phyloP scores from a whole-genome alignment of 2,113 vertebrate species.

The Archocentrus centrarchus region DNA sequence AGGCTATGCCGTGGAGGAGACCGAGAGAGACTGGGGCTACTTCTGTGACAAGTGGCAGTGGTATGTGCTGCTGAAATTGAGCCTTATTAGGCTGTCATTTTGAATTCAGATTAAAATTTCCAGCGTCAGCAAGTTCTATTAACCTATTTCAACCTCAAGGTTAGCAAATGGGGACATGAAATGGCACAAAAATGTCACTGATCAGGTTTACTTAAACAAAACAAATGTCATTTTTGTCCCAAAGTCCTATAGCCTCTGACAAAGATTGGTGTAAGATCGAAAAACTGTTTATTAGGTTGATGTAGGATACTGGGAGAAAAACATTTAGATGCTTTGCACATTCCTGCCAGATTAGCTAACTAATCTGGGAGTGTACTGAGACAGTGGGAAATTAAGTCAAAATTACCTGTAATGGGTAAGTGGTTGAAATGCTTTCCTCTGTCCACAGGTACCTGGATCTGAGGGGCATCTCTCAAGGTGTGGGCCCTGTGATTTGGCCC shows the following conservation, averaged over 20 bases:
- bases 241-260: background rate
- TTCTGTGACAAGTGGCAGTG: conserved; percentile 84
- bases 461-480: conserved; percentile 78
- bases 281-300: background rate
- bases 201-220: background rate
- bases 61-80: conserved; percentile 59
- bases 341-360: background rate
- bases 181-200: conserved; percentile 7
- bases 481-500: conserved; percentile 75
- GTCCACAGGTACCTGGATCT: conserved; percentile 81
- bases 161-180: background rate
- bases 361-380: too few relatives aligned
- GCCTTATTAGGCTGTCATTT: background rate
- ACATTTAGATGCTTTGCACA: background rate
- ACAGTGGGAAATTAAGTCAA: too few relatives aligned
- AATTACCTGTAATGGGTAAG: too few relatives aligned
- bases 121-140: background rate
- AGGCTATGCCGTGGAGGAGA: conserved; percentile 71
- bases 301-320: background rate
- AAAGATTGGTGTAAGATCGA: background rate
- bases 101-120: background rate
- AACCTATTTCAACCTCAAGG: background rate
- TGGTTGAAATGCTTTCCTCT: background rate
- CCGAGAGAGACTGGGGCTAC: conserved; percentile 82
- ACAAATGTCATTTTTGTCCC: conserved; percentile 8